phyloP scores from a whole-genome alignment of 1,140 invertebrate genomes.

The Drosophila aff. region DNA sequence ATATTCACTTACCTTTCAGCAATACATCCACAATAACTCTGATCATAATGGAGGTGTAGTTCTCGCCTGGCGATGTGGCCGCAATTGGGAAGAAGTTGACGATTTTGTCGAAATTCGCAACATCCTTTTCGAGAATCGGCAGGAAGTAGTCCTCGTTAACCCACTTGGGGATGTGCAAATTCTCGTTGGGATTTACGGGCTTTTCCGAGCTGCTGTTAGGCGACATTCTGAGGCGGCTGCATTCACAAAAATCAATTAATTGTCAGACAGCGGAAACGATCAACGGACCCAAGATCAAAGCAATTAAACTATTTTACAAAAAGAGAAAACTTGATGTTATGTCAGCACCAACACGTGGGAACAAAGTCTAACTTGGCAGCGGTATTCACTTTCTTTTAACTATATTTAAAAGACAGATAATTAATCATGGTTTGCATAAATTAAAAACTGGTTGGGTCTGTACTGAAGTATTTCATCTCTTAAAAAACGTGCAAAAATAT shows the following conservation, averaged over 20 bases:
- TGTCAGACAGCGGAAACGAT: constrained; percentile 14
- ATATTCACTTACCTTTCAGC: constrained; percentile 51
- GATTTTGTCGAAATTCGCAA: constrained; percentile 49
- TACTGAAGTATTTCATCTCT: neutral
- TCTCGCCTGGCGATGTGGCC: constrained; percentile 74
- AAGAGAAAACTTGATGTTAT: neutral
- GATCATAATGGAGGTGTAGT: constrained; percentile 77
- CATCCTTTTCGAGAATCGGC: constrained; percentile 82
- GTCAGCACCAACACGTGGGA: constrained; percentile 1
- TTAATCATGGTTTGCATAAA: neutral
- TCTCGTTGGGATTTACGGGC: constrained; percentile 62
- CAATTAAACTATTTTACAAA: constrained; percentile 11
- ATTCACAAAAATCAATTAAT: constrained; percentile 15
- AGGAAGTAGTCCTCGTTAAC: constrained; percentile 85
- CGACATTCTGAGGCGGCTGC: constrained; percentile 51
- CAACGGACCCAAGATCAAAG: constrained; percentile 17
- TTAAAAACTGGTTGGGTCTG: neutral
- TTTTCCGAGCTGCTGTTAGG: constrained; percentile 44
- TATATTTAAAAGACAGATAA: neutral
- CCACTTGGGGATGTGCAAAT: constrained; percentile 83
- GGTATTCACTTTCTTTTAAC: neutral
- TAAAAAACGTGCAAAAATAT: neutral
- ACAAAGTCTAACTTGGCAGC: constrained; percentile 1
- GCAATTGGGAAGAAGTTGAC: constrained; percentile 62
- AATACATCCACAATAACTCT: constrained; percentile 59